These are phyloP conservation scores for Pleuronectes platessa DNA, from an alignment of 2,113 vertebrate genomes.

Conservation along the genomic window DNA sequence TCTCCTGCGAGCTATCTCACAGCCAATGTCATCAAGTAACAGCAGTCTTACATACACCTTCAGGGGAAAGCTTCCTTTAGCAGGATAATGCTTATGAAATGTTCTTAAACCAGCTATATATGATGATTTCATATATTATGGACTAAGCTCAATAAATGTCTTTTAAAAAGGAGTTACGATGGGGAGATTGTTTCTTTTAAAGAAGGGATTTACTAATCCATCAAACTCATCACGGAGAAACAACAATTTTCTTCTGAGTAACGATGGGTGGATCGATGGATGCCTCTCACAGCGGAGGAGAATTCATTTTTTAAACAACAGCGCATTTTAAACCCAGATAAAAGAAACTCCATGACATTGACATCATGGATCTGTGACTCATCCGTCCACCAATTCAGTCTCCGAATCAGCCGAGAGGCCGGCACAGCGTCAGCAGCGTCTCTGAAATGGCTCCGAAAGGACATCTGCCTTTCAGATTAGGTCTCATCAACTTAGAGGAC, in stretches of 20 bases:
- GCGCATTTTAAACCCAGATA: slow-evolving; percentile 39
- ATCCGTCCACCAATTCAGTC: slow-evolving; percentile 28
- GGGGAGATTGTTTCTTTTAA: slow-evolving; percentile 18
- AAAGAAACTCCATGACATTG: not conserved
- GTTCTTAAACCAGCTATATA: not conserved
- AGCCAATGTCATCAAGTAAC: slow-evolving; percentile 32
- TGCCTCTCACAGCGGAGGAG: slow-evolving; percentile 27
- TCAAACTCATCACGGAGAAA: slow-evolving; percentile 13
- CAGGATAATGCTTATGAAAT: slow-evolving; percentile 9
- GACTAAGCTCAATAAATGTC: not conserved
- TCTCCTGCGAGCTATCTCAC: slow-evolving; percentile 27
- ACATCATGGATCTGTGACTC: slow-evolving; percentile 3
- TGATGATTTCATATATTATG: not conserved
- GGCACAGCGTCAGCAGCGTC: not conserved
- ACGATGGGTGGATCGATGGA: slow-evolving; percentile 28
- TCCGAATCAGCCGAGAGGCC: slow-evolving; percentile 1
- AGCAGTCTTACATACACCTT: slow-evolving; percentile 25
- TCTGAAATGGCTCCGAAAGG: slow-evolving; percentile 5
- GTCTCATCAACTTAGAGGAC: slow-evolving; percentile 29
- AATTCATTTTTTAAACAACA: slow-evolving; percentile 47
- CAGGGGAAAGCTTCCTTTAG: not conserved
- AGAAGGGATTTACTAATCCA: slow-evolving; percentile 15
- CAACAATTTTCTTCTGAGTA: slow-evolving; percentile 7
- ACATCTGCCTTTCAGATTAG: slow-evolving; percentile 44
- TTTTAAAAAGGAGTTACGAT: not conserved